Evolutionary conservation across 1,140 invertebrate species (phyloP).

Genomic region (Drosophila navojoa): DNA sequence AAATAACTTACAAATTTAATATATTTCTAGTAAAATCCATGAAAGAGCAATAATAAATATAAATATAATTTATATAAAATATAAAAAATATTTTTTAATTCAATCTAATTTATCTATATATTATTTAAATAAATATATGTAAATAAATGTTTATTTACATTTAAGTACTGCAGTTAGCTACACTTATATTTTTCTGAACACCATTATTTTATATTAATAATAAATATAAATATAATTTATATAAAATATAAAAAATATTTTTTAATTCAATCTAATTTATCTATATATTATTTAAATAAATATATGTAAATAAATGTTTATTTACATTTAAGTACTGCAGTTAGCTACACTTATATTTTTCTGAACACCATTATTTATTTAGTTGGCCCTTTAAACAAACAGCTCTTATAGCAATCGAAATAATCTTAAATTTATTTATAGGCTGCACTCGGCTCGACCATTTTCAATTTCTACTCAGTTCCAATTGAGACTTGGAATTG

Average conservation of each 20-base stretch:
- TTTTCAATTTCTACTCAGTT: conserved; percentile 67
- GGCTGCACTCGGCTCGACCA: conserved; percentile 26
- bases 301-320: too few relatives aligned
- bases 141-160: neutral
- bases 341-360: too few relatives aligned
- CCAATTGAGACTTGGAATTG: conserved; percentile 78
- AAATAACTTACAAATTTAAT: too few relatives aligned
- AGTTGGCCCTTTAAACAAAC: neutral
- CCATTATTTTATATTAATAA: too few relatives aligned
- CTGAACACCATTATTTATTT: neutral
- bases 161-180: too few relatives aligned
- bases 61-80: too few relatives aligned
- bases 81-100: too few relatives aligned
- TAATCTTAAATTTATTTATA: conserved; percentile 30
- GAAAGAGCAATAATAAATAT: too few relatives aligned
- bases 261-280: neutral
- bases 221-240: too few relatives aligned
- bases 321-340: too few relatives aligned
- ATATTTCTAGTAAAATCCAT: too few relatives aligned
- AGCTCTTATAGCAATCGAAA: conserved; percentile 6
- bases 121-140: neutral
- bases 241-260: too few relatives aligned
- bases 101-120: neutral
- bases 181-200: neutral
- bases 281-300: neutral